Conservation (phyloP, 2,888 invertebrate genomes). For the Agriopis marginaria region DNA sequence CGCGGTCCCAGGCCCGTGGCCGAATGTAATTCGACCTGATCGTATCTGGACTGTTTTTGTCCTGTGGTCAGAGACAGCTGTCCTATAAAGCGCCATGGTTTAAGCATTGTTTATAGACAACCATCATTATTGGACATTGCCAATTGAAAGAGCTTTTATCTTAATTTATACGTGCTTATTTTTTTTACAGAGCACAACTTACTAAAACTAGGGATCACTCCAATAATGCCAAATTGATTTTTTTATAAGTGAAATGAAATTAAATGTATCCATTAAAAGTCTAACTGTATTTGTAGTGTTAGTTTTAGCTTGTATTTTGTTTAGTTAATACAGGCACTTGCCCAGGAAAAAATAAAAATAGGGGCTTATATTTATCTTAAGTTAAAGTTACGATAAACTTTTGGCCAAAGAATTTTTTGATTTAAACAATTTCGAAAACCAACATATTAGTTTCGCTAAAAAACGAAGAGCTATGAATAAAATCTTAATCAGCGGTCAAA, state of each 20-base stretch:
- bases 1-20: constrained; percentile 67
- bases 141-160: constrained; percentile 39
- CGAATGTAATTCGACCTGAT: constrained; percentile 84
- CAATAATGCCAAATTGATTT: no score
- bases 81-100: constrained; percentile 69
- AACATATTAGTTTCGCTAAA: constrained; percentile 51
- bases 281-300: no score
- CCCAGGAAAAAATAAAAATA: no score
- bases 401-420: constrained; percentile 24
- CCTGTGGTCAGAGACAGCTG: constrained; percentile 84
- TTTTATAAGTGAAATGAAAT: no score
- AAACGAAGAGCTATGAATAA: constrained; percentile 76
- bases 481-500: constrained; percentile 82
- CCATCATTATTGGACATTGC: constrained; percentile 50
- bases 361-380: background rate
- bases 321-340: no score
- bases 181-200: background rate
- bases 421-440: constrained; percentile 30
- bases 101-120: constrained; percentile 74
- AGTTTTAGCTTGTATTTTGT: no score
- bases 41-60: constrained; percentile 81
- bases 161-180: constrained; percentile 24
- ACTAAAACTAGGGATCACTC: no score
- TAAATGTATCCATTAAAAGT: no score
- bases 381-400: constrained; percentile 14